Base-by-base conservation (phyloP, 2,888 invertebrate genomes). In the Nephrotoma appendiculata region DNA sequence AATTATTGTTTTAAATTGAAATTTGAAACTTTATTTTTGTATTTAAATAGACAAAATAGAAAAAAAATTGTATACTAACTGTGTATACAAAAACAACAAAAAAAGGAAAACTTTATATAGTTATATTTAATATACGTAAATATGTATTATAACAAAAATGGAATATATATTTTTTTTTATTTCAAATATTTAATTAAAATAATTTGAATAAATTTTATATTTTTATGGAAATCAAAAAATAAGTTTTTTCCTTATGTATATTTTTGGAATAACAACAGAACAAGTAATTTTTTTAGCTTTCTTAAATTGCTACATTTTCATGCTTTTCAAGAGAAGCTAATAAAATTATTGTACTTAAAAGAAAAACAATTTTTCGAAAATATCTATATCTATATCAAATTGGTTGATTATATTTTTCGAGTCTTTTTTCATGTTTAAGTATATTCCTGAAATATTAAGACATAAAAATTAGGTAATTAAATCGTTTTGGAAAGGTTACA, bases 1-100 rank as follows among this genome's bases (percentile, higher is more conserved):
- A 84, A 84, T 84, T 84, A 84, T 84, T 84, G 84, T 84, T 84
- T 84, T 84, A 84, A 84, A 84, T 84, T 84, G 84, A 84, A 42
- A 84, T 41, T 84, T 84, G 84, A 84, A 84, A 84, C 84, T 84
- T 84, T 84, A 84, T 84, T 84, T 84, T 43, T 84, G 43, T 71
- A 71, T 84, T 42, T 84, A 84, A 84, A 84, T 84, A 84, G 84
- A 84, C 84, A 84, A 84, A 84, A 84, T 84, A 84, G 84, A 43
- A 71, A 71, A 19, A 31, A 71, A 31, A 71, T 71, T 31, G 31
- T 71, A 11, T 48, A 52, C 52, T 52, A 52, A 52, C 52, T 48
- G 52, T 52, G 7, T 71, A 71, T 31, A 71, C 9, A 71, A 71
- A 71, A 52, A 71, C 1, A 31, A 4, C 0, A 31, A 4, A 31